Evolutionary conservation across 2,797 vertebrate species (phyloP).

Genomic region (Zalophus californianus): DNA sequence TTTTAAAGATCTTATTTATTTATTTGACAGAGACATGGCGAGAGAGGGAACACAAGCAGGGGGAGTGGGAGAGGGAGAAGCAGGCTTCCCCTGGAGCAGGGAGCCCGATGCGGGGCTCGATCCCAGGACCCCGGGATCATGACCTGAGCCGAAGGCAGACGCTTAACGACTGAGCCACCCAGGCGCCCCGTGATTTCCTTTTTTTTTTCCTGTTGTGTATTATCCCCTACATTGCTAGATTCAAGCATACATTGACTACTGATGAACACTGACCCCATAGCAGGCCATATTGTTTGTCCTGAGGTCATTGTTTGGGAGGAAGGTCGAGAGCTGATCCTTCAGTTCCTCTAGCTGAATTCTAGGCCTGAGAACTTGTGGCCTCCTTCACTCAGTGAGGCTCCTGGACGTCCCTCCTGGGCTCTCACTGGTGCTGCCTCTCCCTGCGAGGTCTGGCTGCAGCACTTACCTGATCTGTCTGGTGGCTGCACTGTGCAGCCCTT

Average conservation of each 20-base stretch:
- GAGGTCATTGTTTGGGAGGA: background rate
- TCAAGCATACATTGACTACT: background rate
- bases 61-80: no score
- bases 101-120: no score
- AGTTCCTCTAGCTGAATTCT: background rate
- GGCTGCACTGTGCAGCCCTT: background rate
- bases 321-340: background rate
- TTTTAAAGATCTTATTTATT: no score
- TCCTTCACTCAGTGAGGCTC: background rate
- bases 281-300: background rate
- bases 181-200: no score
- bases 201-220: background rate
- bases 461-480: background rate
- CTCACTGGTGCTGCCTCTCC: background rate
- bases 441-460: background rate
- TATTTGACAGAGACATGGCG: no score
- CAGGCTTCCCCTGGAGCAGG: no score
- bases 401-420: background rate
- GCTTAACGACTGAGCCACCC: no score
- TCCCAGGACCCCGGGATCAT: no score
- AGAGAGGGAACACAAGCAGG: no score
- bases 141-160: no score
- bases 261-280: background rate
- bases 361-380: background rate
- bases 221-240: background rate